Percentiles rank a stretch among this genome's conserved stretches.
phyloP scores from a whole-genome alignment of 2,113 vertebrate genomes.

The Corythornis vintsioides region DNA sequence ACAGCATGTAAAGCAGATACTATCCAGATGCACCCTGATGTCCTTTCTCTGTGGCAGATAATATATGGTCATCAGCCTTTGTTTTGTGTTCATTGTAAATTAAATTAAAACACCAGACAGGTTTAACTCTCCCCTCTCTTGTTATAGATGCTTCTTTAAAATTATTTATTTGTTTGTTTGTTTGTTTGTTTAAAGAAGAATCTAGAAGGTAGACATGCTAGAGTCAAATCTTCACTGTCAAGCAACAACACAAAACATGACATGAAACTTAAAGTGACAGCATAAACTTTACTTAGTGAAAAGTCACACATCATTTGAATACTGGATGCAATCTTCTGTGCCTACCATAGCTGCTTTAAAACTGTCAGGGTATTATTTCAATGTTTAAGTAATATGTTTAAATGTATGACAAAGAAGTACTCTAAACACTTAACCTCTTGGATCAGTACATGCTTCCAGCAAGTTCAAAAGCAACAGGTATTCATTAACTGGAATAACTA shows the following conservation, averaged over 20 bases:
- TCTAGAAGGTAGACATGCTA: neutral
- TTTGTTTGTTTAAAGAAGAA: neutral
- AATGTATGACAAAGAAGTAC: neutral
- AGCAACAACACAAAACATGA: neutral
- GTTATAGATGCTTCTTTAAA: accelerated
- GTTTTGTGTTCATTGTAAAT: neutral
- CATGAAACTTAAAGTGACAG: neutral
- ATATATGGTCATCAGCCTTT: neutral
- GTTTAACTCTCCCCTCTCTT: neutral
- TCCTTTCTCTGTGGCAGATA: conserved; percentile 21
- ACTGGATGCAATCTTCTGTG: neutral
- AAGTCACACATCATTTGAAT: neutral
- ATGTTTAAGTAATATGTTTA: neutral
- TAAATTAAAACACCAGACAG: neutral
- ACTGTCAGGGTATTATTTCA: neutral
- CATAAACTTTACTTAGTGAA: neutral
- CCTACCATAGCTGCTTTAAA: neutral
- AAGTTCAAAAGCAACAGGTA: neutral
- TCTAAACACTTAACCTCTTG: neutral
- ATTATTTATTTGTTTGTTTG: neutral
- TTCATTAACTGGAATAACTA: neutral
- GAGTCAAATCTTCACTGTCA: neutral
- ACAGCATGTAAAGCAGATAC: neutral
- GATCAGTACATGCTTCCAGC: neutral
- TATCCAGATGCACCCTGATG: neutral